Conservation (phyloP, 2,888 invertebrate species). For the Pheosia gnoma region DNA sequence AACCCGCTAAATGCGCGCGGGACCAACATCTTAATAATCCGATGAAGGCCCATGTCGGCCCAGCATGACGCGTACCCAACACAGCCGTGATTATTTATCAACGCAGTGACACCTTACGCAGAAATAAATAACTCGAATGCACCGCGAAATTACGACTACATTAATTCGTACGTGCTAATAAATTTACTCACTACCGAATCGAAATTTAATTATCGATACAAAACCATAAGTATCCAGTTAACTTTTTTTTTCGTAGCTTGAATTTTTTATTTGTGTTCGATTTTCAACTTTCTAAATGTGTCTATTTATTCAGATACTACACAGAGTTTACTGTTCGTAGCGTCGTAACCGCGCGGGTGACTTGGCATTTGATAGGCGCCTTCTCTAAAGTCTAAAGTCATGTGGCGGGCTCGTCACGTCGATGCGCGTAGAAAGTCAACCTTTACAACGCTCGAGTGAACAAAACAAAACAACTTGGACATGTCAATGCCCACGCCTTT, state of each 20-base stretch:
- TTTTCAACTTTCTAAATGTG: conserved; percentile 15
- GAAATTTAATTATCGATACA: conserved; percentile 44
- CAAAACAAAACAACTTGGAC: conserved; percentile 81
- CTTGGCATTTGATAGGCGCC: conserved; percentile 70
- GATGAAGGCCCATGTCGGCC: conserved; percentile 71
- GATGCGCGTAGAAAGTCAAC: conserved; percentile 79
- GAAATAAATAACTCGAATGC: conserved; percentile 55
- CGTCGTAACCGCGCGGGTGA: conserved; percentile 41
- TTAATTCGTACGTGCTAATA: conserved; percentile 53
- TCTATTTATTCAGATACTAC: conserved; percentile 33
- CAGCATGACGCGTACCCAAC: conserved; percentile 74
- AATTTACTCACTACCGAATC: conserved; percentile 43
- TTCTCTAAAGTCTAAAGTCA: conserved; percentile 67
- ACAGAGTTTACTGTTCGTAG: conserved; percentile 46
- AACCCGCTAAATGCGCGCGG: conserved; percentile 63
- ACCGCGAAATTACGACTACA: conserved; percentile 54
- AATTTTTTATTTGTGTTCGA: conserved; percentile 31
- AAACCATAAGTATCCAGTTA: conserved; percentile 33
- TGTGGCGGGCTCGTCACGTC: conserved; percentile 70
- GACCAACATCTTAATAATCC: conserved; percentile 77
- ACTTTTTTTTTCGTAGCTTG: conserved; percentile 36
- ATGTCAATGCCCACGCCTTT: conserved; percentile 84
- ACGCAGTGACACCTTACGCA: conserved; percentile 70
- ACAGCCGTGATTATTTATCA: conserved; percentile 75
- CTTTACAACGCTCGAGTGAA: conserved; percentile 76